phyloP scores from a whole-genome alignment of 2,113 vertebrate genomes.

The Anguilla japonica region DNA sequence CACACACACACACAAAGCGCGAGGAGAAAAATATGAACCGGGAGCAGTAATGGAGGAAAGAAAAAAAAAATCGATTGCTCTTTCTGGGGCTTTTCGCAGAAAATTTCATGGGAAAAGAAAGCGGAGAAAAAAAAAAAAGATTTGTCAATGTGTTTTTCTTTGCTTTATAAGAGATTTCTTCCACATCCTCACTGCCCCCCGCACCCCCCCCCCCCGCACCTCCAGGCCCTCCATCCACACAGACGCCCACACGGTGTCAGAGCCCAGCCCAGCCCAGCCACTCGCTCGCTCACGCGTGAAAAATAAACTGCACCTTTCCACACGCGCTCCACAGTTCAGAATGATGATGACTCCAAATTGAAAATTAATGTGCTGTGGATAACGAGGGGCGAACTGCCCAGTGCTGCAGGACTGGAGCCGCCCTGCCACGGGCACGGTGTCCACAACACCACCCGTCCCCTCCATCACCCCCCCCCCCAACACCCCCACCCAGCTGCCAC shows the following conservation, averaged over 20 bases:
- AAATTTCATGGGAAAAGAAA: constrained; percentile 15
- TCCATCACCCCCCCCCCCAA: too few species aligned
- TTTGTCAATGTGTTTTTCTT: background rate
- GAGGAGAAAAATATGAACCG: constrained; percentile 12
- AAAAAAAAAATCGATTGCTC: constrained; percentile 27
- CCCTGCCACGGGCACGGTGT: too few species aligned
- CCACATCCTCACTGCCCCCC: too few species aligned
- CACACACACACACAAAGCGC: background rate
- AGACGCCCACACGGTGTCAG: too few species aligned
- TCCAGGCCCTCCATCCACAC: too few species aligned
- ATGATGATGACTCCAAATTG: background rate
- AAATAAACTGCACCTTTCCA: background rate
- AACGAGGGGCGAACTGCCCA: background rate
- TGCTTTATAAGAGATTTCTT: too few species aligned
- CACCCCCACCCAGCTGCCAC: too few species aligned
- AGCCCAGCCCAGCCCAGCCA: background rate
- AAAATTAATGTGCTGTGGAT: background rate
- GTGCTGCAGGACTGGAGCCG: background rate
- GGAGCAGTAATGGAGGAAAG: constrained; percentile 26
- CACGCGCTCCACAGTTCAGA: background rate
- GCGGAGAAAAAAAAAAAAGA: constrained; percentile 11
- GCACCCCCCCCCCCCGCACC: too few species aligned
- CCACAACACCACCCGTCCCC: background rate
- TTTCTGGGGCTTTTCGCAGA: constrained; percentile 20
- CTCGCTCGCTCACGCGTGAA: background rate